Conservation (phyloP, 1,140 invertebrate genomes). For the Bradysia coprophila region DNA sequence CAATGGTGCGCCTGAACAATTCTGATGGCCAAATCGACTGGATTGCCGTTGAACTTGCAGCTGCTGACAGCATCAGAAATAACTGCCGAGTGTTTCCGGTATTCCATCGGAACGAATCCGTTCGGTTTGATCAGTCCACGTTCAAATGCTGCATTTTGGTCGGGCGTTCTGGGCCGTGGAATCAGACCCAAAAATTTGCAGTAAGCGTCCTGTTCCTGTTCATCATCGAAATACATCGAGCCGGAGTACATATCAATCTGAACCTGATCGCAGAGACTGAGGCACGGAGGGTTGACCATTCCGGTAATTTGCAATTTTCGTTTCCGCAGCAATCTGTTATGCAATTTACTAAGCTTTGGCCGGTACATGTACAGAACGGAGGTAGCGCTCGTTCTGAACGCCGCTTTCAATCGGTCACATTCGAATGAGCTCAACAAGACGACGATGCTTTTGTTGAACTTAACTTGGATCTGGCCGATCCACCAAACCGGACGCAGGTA, state of each 20-base stretch:
- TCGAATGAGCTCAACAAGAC: background rate
- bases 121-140: background rate
- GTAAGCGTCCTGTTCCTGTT: background rate
- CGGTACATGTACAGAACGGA: background rate
- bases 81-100: background rate
- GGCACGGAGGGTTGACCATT: background rate
- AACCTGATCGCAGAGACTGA: background rate
- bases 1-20: background rate
- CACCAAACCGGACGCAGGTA: background rate
- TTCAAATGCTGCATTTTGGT: background rate
- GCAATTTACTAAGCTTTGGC: background rate
- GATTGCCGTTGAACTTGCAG: background rate
- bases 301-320: background rate
- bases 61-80: background rate
- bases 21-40: background rate
- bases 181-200: background rate
- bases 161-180: background rate
- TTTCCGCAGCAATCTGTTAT: background rate
- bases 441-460: background rate
- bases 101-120: background rate
- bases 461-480: background rate
- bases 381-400: background rate
- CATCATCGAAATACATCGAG: background rate
- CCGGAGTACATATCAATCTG: background rate
- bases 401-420: background rate